A percentile compares a stretch with the other conserved stretches of the same genome.
Evolutionary conservation across 2,888 invertebrate species (phyloP).

Genomic region (Agrilus cyanescens): DNA sequence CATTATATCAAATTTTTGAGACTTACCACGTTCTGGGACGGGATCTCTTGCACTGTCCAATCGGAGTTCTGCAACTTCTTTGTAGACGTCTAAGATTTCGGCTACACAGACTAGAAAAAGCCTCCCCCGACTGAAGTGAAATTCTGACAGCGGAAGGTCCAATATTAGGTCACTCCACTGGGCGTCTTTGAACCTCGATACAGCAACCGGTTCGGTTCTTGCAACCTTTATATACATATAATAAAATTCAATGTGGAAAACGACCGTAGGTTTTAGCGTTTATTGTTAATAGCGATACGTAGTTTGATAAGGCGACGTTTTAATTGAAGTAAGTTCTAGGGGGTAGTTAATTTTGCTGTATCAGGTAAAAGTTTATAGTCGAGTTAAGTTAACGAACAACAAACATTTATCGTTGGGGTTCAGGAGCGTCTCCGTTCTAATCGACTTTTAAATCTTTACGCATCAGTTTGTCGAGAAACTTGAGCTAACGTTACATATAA

Average conservation of each 20-base stretch:
- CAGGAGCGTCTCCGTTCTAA: background rate
- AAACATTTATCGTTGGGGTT: background rate
- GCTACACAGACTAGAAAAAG: slow-evolving; percentile 61
- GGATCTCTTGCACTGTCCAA: slow-evolving; percentile 64
- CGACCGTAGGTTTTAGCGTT: no score
- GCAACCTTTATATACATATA: slow-evolving; percentile 24
- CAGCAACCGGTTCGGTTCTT: slow-evolving; percentile 32
- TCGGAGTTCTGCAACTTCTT: slow-evolving; percentile 54
- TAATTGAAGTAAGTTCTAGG: background rate
- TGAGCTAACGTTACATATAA: no score
- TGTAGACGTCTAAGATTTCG: slow-evolving; percentile 56
- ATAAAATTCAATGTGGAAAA: no score
- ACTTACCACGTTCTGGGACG: slow-evolving; percentile 65
- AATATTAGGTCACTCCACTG: slow-evolving; percentile 48
- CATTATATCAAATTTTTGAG: no score
- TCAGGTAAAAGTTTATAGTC: no score
- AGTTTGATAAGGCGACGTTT: no score
- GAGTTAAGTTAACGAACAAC: background rate
- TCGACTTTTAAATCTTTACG: background rate
- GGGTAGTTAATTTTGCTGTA: no score
- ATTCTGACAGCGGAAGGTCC: slow-evolving; percentile 44
- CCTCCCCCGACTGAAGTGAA: slow-evolving; percentile 49
- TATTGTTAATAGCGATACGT: no score
- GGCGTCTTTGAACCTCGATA: slow-evolving; percentile 38
- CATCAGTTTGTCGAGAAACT: background rate